Percentiles rank a stretch among this genome's conserved stretches.
These are phyloP conservation scores for Ceratosolen fusciceps DNA, from an alignment of 1,140 invertebrate species.

Conservation along the genomic window DNA sequence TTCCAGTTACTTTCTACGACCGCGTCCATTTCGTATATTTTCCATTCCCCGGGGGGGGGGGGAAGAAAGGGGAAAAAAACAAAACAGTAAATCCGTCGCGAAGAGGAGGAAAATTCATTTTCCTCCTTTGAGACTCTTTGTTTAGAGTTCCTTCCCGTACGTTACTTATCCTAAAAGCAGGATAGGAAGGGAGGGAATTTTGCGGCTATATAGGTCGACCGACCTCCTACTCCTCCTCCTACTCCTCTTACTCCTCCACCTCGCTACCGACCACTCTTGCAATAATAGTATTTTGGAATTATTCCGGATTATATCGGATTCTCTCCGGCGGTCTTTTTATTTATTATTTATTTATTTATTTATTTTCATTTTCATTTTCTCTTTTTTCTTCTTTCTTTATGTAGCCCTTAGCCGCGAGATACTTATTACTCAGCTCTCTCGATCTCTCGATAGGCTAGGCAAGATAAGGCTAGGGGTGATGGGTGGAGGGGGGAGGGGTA, in stretches of 20 bases:
- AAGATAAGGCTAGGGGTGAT: too few relatives aligned
- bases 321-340: neutral
- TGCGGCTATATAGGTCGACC: too few relatives aligned
- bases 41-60: constrained; percentile 29
- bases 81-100: constrained; percentile 34
- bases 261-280: too few relatives aligned
- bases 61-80: constrained; percentile 42
- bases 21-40: constrained; percentile 40
- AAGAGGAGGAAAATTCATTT: constrained; percentile 34
- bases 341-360: too few relatives aligned
- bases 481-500: neutral
- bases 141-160: constrained; percentile 28
- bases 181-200: neutral
- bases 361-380: too few relatives aligned
- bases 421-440: too few relatives aligned
- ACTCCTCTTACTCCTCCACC: too few relatives aligned
- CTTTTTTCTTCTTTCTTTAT: too few relatives aligned
- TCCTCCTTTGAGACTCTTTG: constrained; percentile 31
- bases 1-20: constrained; percentile 39
- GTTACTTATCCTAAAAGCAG: constrained; percentile 12
- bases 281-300: neutral
- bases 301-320: neutral
- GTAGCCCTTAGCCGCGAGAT: too few relatives aligned
- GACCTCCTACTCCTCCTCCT: neutral
- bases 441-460: neutral